Percentiles rank a stretch among this genome's conserved stretches.
phyloP scores from a whole-genome alignment of 2,888 invertebrate genomes.

The Eristalis intricaria region DNA sequence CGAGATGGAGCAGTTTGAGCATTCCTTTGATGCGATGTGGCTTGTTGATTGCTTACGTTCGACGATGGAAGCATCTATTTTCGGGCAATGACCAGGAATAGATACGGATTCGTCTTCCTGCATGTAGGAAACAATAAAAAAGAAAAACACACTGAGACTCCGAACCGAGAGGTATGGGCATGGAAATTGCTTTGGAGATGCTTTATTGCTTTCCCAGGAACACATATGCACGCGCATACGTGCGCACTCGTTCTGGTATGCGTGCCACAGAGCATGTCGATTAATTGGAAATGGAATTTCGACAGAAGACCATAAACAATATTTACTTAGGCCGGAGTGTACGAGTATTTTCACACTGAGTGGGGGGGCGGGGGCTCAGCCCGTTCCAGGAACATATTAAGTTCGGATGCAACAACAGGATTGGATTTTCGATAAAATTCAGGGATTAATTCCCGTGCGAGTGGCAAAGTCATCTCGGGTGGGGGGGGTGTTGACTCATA shows the following conservation, averaged over 20 bases:
- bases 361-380: neutral
- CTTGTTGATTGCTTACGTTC: slow-evolving; percentile 51
- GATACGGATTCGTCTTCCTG: slow-evolving; percentile 13
- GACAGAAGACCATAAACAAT: slow-evolving; percentile 34
- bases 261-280: slow-evolving; percentile 3
- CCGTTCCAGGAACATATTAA: neutral
- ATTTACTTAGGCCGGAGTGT: slow-evolving; percentile 18
- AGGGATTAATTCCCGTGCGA: neutral
- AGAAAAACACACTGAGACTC: neutral
- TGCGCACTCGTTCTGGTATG: neutral
- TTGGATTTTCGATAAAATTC: neutral
- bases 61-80: slow-evolving; percentile 63
- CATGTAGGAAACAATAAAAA: slow-evolving; percentile 48
- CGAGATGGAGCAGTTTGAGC: slow-evolving; percentile 20
- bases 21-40: slow-evolving; percentile 56
- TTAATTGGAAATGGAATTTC: slow-evolving; percentile 58
- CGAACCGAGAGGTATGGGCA: neutral
- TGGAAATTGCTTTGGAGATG: slow-evolving; percentile 53
- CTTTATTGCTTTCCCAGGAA: slow-evolving; percentile 29
- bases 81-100: slow-evolving; percentile 37
- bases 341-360: neutral
- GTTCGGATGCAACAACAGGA: neutral
- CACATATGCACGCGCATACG: neutral
- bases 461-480: neutral
- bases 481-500: neutral